Evolutionary conservation across 2,797 vertebrate genomes (phyloP).

Genomic region (Enteromius thamalakanensis): DNA sequence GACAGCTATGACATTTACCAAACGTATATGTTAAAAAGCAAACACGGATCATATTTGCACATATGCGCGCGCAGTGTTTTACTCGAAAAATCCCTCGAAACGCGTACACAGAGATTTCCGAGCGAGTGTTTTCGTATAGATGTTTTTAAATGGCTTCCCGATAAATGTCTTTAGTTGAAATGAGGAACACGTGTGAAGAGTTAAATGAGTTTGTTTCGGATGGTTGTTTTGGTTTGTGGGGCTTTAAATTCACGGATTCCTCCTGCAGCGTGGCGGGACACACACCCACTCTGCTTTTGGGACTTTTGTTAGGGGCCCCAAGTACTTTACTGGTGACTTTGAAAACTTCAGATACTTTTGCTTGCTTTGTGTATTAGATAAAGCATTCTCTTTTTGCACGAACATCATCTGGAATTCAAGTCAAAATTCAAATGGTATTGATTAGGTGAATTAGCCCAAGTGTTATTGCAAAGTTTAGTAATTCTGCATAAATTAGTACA

Average conservation of each 20-base stretch:
- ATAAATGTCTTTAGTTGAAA: not conserved
- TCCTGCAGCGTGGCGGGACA: not conserved
- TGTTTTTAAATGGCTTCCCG: not conserved
- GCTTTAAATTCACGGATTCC: slow-evolving; percentile 7
- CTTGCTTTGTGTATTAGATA: not conserved
- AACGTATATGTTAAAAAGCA: not conserved
- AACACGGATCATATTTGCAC: not conserved
- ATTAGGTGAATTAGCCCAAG: not conserved
- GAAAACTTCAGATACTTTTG: not conserved
- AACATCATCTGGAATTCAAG: not conserved
- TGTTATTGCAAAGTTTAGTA: not conserved
- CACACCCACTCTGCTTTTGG: slow-evolving; percentile 8
- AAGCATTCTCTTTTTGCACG: not conserved
- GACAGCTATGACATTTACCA: no score
- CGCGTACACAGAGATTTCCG: not conserved
- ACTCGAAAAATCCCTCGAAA: not conserved
- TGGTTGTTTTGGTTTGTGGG: slow-evolving; percentile 4
- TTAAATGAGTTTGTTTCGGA: not conserved
- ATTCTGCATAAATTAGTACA: not conserved
- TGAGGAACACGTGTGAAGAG: not conserved
- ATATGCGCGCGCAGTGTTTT: not conserved
- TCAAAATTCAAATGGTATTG: no score
- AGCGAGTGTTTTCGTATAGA: not conserved
- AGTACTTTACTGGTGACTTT: not conserved
- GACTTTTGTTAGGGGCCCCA: not conserved